A percentile compares a stretch with the other conserved stretches of the same genome.
phyloP scores from a whole-genome alignment of 2,797 vertebrate species.

The Propithecus deckenii region DNA sequence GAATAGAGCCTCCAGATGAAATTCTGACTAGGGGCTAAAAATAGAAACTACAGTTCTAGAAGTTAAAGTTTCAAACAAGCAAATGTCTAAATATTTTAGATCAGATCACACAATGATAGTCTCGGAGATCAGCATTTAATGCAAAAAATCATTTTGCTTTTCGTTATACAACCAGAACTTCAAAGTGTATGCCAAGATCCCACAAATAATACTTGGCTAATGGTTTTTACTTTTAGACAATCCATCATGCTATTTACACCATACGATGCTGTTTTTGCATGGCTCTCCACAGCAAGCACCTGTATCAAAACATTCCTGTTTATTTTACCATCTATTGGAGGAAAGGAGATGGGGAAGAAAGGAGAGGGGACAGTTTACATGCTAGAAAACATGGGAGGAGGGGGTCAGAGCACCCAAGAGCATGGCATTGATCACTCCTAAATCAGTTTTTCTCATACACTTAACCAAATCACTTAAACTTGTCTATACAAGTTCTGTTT shows the following conservation, averaged over 20 bases:
- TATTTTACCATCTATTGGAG: background rate
- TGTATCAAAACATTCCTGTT: background rate
- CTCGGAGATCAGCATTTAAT: slow-evolving; percentile 52
- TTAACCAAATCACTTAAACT: background rate
- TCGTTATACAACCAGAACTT: slow-evolving; percentile 53
- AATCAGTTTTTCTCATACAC: background rate
- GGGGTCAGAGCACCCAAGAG: background rate
- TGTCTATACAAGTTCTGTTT: background rate
- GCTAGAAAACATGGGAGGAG: background rate
- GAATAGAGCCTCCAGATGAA: slow-evolving; percentile 58
- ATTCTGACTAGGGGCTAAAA: slow-evolving; percentile 57
- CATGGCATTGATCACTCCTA: background rate
- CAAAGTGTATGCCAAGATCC: slow-evolving; percentile 53
- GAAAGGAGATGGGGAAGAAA: background rate
- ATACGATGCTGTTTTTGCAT: background rate
- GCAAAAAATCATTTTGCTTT: slow-evolving; percentile 62
- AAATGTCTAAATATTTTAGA: slow-evolving; percentile 69
- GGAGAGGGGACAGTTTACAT: background rate
- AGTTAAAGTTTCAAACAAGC: slow-evolving; percentile 63
- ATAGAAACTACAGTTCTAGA: slow-evolving; percentile 50
- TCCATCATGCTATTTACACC: slow-evolving; percentile 47
- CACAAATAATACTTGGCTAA: slow-evolving; percentile 36
- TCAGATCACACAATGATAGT: slow-evolving; percentile 26
- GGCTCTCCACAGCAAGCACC: background rate
- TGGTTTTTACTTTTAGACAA: slow-evolving; percentile 53